Conservation (phyloP, 2,797 vertebrate species). For the Artibeus jamaicensis region DNA sequence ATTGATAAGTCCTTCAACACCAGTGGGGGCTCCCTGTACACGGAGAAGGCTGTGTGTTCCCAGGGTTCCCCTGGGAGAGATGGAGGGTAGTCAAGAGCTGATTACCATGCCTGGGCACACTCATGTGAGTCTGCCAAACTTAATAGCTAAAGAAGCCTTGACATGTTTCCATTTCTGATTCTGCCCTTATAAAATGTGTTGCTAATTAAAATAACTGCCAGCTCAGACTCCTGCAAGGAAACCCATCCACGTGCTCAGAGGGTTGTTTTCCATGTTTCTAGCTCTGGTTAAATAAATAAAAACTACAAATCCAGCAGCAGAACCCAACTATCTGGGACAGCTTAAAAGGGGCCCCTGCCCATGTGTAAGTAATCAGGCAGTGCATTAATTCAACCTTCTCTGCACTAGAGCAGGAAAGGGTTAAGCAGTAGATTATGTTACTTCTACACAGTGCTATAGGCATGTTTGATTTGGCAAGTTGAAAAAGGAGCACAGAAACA, state of each 20-base stretch:
- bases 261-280: slow-evolving; percentile 63
- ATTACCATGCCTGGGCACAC: slow-evolving; percentile 28
- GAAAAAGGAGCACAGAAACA: slow-evolving; percentile 67
- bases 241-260: slow-evolving; percentile 15
- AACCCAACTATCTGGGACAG: slow-evolving; percentile 44
- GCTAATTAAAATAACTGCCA: slow-evolving; percentile 69
- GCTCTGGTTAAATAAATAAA: slow-evolving; percentile 62
- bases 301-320: slow-evolving; percentile 44
- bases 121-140: slow-evolving; percentile 20
- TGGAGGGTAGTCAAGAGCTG: background rate
- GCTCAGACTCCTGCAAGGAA: slow-evolving; percentile 63
- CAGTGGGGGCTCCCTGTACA: rapidly evolving
- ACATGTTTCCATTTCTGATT: slow-evolving; percentile 62
- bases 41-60: background rate
- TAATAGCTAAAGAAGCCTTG: slow-evolving; percentile 47
- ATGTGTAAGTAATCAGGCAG: slow-evolving; percentile 16
- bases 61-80: background rate
- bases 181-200: slow-evolving; percentile 68
- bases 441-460: slow-evolving; percentile 68
- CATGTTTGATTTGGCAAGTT: slow-evolving; percentile 73
- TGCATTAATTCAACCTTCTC: slow-evolving; percentile 42
- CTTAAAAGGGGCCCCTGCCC: slow-evolving; percentile 31
- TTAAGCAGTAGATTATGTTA: slow-evolving; percentile 65
- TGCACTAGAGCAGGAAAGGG: slow-evolving; percentile 54
- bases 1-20: background rate